phyloP scores from a whole-genome alignment of 2,113 vertebrate genomes.

The Saguinus imperator region DNA sequence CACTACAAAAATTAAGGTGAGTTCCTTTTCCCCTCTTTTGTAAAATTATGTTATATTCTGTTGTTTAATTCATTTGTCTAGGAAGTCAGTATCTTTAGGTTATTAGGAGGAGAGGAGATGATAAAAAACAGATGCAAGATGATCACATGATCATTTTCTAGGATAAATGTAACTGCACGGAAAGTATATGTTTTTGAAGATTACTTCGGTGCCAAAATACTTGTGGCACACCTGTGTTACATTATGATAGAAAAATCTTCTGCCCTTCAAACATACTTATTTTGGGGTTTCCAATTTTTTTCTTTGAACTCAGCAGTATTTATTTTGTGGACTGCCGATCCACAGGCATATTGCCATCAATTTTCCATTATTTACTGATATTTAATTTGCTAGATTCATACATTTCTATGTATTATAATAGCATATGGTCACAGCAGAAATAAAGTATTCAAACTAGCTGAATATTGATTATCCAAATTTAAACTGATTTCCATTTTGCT shows the following conservation, averaged over 20 bases:
- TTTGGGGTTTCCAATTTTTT: conserved; percentile 2
- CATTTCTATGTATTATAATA: conserved; percentile 20
- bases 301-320: conserved; percentile 21
- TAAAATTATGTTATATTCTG: not conserved
- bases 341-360: not conserved
- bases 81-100: not conserved
- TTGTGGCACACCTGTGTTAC: not conserved
- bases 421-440: not conserved
- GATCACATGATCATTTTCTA: not conserved
- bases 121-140: not conserved
- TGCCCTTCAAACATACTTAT: conserved; percentile 35
- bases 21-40: not conserved
- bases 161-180: not conserved
- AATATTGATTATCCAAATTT: conserved; percentile 26
- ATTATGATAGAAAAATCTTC: conserved; percentile 24
- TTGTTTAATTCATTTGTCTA: not conserved
- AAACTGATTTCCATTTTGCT: conserved; percentile 59
- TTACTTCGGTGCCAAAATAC: conserved; percentile 19
- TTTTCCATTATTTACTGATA: conserved; percentile 29
- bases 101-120: not conserved
- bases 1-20: not conserved
- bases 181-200: not conserved
- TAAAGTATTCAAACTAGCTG: not conserved
- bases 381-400: conserved; percentile 45
- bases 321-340: not conserved